Percentiles rank a stretch among this genome's conserved stretches.
Conservation (phyloP, 2,113 vertebrate species). For the Psephotus haematonotus region DNA sequence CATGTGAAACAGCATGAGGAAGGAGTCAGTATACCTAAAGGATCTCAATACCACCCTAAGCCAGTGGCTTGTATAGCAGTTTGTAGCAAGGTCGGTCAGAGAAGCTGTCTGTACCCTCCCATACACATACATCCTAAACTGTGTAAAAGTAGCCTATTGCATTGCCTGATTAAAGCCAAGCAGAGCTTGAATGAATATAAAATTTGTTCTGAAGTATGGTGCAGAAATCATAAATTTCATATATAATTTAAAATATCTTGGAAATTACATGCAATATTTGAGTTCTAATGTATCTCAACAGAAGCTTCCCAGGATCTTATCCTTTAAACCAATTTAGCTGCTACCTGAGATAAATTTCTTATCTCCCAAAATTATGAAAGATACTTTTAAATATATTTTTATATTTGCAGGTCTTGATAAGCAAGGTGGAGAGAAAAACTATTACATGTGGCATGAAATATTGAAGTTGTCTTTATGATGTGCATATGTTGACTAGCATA, state of each 20-base stretch:
- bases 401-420: not conserved
- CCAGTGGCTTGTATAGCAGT: not conserved
- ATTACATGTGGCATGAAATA: not conserved
- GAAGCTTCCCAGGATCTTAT: not conserved
- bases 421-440: not conserved
- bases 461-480: not conserved
- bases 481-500: not conserved
- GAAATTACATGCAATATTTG: not conserved
- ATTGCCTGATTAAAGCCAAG: not conserved
- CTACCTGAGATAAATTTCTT: not conserved
- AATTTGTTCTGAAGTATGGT: not conserved
- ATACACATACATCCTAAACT: not conserved
- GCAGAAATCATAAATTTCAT: not conserved
- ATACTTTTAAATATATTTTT: not conserved
- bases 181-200: not conserved
- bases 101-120: not conserved
- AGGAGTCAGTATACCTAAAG: not conserved
- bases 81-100: not conserved
- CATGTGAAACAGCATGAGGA: not conserved
- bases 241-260: not conserved
- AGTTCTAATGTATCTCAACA: not conserved
- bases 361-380: not conserved
- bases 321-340: not conserved
- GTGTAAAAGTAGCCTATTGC: not conserved
- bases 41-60: not conserved